Evolutionary conservation across 2,113 vertebrate species (phyloP).

Genomic region (Rhinopomastus cyanomelas): DNA sequence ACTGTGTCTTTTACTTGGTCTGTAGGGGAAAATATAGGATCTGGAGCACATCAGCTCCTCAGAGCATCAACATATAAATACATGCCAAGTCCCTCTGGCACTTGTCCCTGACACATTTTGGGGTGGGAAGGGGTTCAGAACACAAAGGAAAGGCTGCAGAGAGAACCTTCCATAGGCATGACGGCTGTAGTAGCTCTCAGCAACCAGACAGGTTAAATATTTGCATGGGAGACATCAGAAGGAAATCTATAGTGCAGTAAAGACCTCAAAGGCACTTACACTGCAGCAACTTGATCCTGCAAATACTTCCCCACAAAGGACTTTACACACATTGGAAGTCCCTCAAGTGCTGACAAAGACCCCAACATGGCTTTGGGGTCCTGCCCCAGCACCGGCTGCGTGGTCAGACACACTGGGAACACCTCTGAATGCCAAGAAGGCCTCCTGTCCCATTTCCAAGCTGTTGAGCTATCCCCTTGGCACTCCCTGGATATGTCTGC

Average conservation of each 20-base stretch:
- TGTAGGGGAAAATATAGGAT: neutral
- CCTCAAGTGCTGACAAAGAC: conserved; percentile 3
- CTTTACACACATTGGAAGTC: neutral
- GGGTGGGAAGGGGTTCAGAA: neutral
- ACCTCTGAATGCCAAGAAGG: neutral
- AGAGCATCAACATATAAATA: neutral
- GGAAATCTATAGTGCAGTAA: conserved; percentile 24
- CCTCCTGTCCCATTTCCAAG: neutral
- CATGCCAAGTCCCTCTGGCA: rapidly evolving
- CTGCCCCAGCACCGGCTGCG: rapidly evolving
- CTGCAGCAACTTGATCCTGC: neutral
- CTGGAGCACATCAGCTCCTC: neutral
- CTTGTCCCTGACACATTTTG: neutral
- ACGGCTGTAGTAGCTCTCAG: neutral
- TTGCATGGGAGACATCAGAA: conserved; percentile 47
- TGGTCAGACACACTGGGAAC: rapidly evolving
- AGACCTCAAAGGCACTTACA: conserved; percentile 40
- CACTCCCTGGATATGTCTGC: neutral
- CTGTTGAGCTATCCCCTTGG: neutral
- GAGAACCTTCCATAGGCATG: neutral
- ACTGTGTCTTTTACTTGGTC: rapidly evolving
- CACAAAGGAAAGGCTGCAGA: neutral
- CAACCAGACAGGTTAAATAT: conserved; percentile 53
- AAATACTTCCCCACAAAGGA: conserved; percentile 36
- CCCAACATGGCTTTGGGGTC: neutral